Evolutionary conservation across 2,797 vertebrate genomes (phyloP).

Genomic region (Manis pentadactyla): DNA sequence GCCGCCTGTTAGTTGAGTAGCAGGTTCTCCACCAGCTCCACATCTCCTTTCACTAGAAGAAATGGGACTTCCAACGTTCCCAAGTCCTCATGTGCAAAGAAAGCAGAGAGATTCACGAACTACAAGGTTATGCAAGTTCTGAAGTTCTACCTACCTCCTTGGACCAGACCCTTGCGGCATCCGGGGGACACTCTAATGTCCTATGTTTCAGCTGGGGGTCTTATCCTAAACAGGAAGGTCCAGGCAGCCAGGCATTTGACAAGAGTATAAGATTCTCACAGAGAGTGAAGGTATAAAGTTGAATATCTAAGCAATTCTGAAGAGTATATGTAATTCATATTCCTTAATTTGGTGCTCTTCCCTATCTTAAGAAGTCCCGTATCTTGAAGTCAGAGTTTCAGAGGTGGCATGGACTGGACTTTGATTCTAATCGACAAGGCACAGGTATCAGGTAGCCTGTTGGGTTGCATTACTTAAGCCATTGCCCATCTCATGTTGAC

Average conservation of each 20-base stretch:
- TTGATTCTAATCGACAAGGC: neutral
- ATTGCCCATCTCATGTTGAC: neutral
- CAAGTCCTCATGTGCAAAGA: neutral
- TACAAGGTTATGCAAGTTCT: neutral
- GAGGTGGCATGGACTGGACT: neutral
- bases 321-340: neutral
- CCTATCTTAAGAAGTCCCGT: neutral
- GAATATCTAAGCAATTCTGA: conserved; percentile 37
- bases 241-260: neutral
- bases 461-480: conserved; percentile 23
- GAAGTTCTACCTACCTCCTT: neutral
- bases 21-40: neutral
- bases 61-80: neutral
- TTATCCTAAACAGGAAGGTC: neutral
- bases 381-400: neutral
- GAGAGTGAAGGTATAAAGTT: neutral
- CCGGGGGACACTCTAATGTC: neutral
- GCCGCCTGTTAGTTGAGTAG: neutral
- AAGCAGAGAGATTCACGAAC: neutral
- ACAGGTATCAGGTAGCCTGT: neutral
- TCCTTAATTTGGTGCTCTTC: neutral
- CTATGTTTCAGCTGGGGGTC: neutral
- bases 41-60: neutral
- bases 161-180: neutral
- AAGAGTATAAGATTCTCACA: neutral